Evolutionary conservation across 2,888 invertebrate species (phyloP), one percentile per base, ranked within the genome.

Genomic region (Agrochola lychnidis): DNA sequence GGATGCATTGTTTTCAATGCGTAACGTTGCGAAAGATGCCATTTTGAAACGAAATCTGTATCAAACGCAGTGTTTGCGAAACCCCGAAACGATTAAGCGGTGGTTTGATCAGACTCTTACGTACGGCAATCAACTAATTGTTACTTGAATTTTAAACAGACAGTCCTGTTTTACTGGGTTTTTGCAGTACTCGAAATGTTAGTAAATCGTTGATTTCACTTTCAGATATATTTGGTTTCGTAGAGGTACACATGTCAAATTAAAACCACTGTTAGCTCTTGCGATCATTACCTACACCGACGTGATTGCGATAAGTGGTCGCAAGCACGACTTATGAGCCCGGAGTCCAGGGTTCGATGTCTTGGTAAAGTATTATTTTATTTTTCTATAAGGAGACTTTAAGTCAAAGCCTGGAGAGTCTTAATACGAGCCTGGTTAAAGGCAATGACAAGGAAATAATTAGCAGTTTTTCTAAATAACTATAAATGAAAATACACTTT

Each of bases 81-180:
- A 88, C 61, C 4, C 19, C 59, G 71, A 80, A 73, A 80, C 83
- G 81, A 79, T 87, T 85, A 88, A 86, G 80, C 81, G 71, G 79
- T 59, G 68, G 81, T 84, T 85, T 87, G 82, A 89, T 88, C 85
- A 82, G 73, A 84, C 76, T 82, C 82, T 88, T 89, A 82, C 89
- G 84, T 81, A 64, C 63, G 30, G 79, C 78, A 84, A 83, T 80
- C 79, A 84, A 73, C 70, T 86, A 89, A 89, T 89, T 87, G 74
- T 81, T 87, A 79, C 76, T 78, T 76, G 78, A 72, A 82, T 79
- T 82, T 81, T 71, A 78, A 80, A 73, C 74, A 87, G 75, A 73
- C 73, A 66, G 53, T 71, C 57, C 56, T 64, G 61, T 25, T 70
- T 66, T 80, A 69, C 74, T 59, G n/a, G 22, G 5, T 40, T 80